These are phyloP conservation scores for Microcebus murinus DNA, from an alignment of 2,113 vertebrate genomes.

Conservation along the genomic window DNA sequence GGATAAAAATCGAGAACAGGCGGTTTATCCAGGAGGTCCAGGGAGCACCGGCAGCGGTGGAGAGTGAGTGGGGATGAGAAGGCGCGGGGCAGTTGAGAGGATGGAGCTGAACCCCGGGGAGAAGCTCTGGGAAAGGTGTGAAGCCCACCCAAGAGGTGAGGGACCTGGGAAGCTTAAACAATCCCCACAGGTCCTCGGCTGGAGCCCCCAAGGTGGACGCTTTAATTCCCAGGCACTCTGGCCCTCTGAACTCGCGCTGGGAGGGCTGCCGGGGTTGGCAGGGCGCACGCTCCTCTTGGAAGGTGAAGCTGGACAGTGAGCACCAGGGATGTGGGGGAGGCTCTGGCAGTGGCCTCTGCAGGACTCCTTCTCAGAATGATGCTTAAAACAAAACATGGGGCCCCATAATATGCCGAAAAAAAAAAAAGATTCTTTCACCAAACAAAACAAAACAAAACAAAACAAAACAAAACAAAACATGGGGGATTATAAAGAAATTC, in stretches of 20 bases:
- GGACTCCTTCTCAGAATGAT: neutral
- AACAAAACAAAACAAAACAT: neutral
- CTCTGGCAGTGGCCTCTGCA: neutral
- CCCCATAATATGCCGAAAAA: no score
- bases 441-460: no score
- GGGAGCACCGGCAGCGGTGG: neutral
- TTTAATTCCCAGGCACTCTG: neutral
- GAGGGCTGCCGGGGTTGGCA: neutral
- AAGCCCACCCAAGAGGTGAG: neutral
- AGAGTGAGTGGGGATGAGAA: neutral
- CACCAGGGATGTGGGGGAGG: no score
- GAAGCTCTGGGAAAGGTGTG: neutral
- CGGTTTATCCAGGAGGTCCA: neutral
- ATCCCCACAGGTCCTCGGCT: no score
- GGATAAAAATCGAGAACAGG: neutral
- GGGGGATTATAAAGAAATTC: neutral
- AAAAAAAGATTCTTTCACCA: no score
- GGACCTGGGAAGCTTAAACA: neutral
- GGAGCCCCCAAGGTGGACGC: no score
- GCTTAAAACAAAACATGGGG: neutral
- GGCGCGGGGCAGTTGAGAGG: no score
- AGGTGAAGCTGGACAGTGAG: neutral
- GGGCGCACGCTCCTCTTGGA: neutral
- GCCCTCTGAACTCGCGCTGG: neutral
- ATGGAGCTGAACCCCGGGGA: neutral